Evolutionary conservation across 2,888 invertebrate species (phyloP), one percentile per base, ranked within the genome.

Genomic region (Hydropsyche betteni): DNA sequence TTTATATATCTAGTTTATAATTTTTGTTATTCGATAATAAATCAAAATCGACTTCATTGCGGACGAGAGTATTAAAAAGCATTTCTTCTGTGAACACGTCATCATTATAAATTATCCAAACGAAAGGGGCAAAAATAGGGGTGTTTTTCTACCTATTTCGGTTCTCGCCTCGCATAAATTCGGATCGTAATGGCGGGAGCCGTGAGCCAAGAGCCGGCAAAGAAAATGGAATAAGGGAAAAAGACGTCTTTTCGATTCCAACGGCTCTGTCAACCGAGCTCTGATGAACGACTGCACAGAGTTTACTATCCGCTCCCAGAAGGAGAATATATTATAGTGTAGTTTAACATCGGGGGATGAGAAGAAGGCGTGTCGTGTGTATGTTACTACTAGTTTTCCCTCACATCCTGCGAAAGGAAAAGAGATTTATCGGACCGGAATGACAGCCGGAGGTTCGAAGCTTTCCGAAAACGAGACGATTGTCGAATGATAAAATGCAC

Each of bases 111-210:
- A 36, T 64, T 64, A 34, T 34, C 64, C n/a, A 64, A 36, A 12
- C 64, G 36, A 64, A 64, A 2, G 36, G 64, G 44, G 44, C 44
- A 64, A 64, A 33, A 64, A 64, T 36, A 36, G 6, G 1, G 36
- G 36, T 36, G 36, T 64, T 64, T 64, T 64, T 34, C 64, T 36
- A 36, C 36, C 36, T 64, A 34, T 64, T 64, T 64, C 34, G 64
- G 64, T 64, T 64, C 36, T 52, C 36, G 68, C 52, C 74, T 68
- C 68, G 53, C 74, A 74, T 74, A 74, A 74, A 74, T 74, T 74
- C 74, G 68, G 53, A 50, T 38, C 36, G 64, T 74, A 68, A 68
- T 52, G 68, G 36, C 34, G 68, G 68, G 74, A 34, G 38, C 14
- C 52, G 50, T 58, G 69, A 53, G 53, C 55, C 51, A 55, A 16